Evolutionary conservation across 2,113 vertebrate genomes (phyloP), one percentile per base, ranked within the genome.

Genomic region (Steatornis caripensis): DNA sequence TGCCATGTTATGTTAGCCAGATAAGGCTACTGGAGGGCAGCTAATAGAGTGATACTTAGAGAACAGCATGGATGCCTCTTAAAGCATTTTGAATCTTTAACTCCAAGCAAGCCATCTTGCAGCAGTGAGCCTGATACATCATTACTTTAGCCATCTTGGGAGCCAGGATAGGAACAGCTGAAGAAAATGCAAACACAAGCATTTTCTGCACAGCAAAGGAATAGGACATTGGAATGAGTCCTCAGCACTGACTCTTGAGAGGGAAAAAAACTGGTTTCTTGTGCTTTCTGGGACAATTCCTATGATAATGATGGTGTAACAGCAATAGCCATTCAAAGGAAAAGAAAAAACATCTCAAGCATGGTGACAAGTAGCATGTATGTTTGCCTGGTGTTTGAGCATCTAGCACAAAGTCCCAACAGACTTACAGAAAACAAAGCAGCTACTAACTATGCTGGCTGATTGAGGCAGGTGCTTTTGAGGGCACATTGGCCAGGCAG

Each of bases 121-220:
- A 90, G 90, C 64, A 75, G 36, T 4, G 75, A 70, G n/a, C 10
- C 92, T 89, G 94, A 93, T 84, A 88, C 92, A 79, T 71, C 69
- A 15, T 26, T 69, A 79, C 53, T 69, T 90, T 36, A 37, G 89
- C 94, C 69, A 53, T 27, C 57, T 45, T 95, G 87, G 87, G 86
- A 97, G 80, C 69, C 65, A 64, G 65, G 39, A 37, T 10, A 71
- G 65, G 10, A 84, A 71, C 83, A 92, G 90, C 76, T 95, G 92
- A 94, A 17, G 86, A 72, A 96, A 90, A 81, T 55, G 90, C 88
- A 90, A 71, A 64, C 86, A 65, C 53, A 92, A 85, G 92, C 90
- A 71, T 75, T 89, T 93, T 76, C 57, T 93, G 39, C 61, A 37
- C 77, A 65, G 80, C 76, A 94, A n/a, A 91, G 72, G 53, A 32